A percentile compares a stretch with the other conserved stretches of the same genome.
Conservation (phyloP, 2,797 vertebrate species). For the Triplophysa bombifrons region DNA sequence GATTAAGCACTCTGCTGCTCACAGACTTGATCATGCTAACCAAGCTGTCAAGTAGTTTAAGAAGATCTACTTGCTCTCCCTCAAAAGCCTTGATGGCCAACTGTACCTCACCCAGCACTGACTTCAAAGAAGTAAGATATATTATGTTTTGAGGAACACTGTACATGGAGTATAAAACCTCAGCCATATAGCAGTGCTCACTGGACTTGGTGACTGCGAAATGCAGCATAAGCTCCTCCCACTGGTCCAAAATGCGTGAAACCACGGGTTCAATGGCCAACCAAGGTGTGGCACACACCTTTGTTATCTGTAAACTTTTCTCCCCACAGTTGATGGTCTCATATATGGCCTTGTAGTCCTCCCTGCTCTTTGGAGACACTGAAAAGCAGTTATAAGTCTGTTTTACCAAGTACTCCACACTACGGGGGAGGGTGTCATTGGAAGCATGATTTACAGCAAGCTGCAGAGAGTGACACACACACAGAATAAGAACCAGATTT, state of each 20-base stretch:
- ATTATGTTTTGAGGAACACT: too few relatives aligned
- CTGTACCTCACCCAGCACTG: too few relatives aligned
- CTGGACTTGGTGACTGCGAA: too few relatives aligned
- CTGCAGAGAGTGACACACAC: constrained; percentile 34
- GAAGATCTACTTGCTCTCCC: too few relatives aligned
- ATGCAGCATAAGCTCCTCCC: too few relatives aligned
- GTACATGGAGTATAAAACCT: too few relatives aligned
- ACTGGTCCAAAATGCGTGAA: neutral
- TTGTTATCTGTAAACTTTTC: constrained; percentile 51
- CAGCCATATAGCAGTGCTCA: too few relatives aligned
- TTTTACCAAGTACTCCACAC: constrained; percentile 45
- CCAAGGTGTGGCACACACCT: constrained; percentile 55
- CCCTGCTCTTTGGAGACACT: constrained; percentile 44
- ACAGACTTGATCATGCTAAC: too few relatives aligned
- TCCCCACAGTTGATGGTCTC: constrained; percentile 52
- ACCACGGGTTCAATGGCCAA: constrained; percentile 45
- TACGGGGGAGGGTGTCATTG: constrained; percentile 43
- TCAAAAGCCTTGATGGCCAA: too few relatives aligned
- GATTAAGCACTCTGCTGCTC: too few relatives aligned
- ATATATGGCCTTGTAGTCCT: constrained; percentile 45
- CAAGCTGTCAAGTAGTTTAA: too few relatives aligned
- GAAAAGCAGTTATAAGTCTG: constrained; percentile 59
- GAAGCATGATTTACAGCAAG: constrained; percentile 45
- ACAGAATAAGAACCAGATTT: constrained; percentile 31
- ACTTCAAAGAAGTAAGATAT: too few relatives aligned